These are phyloP conservation scores for Drosophila fungiperda DNA, from an alignment of 2,888 invertebrate genomes.

Conservation along the genomic window DNA sequence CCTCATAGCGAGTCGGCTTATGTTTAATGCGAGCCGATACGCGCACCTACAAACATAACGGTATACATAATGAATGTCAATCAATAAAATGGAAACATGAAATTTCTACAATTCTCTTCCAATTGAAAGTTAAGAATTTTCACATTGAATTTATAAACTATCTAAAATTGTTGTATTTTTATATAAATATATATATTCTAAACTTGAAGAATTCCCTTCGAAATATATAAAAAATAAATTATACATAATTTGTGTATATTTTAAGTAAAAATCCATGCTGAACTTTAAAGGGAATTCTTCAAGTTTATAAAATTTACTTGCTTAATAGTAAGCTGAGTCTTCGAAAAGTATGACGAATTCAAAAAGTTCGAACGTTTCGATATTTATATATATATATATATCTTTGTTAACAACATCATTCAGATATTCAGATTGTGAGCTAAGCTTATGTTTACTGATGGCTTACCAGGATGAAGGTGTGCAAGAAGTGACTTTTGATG, in stretches of 20 bases:
- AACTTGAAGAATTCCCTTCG: too few relatives aligned
- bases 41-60: conserved; percentile 87
- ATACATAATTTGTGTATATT: too few relatives aligned
- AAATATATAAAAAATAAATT: background rate
- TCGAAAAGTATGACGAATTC: too few relatives aligned
- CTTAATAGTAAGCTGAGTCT: too few relatives aligned
- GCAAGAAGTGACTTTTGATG: conserved; percentile 97
- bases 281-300: too few relatives aligned
- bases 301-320: too few relatives aligned
- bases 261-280: too few relatives aligned
- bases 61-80: background rate
- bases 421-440: background rate
- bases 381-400: background rate
- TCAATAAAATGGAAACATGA: background rate
- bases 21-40: conserved; percentile 94
- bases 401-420: background rate
- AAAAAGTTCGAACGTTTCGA: too few relatives aligned
- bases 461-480: conserved; percentile 92
- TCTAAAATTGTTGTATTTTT: background rate
- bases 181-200: background rate
- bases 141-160: background rate
- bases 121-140: background rate
- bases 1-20: conserved; percentile 94
- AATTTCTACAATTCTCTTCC: background rate
- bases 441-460: background rate